A percentile compares a stretch with the other conserved stretches of the same genome.
phyloP scores from a whole-genome alignment of 2,797 vertebrate genomes.

The Sciurus carolinensis region DNA sequence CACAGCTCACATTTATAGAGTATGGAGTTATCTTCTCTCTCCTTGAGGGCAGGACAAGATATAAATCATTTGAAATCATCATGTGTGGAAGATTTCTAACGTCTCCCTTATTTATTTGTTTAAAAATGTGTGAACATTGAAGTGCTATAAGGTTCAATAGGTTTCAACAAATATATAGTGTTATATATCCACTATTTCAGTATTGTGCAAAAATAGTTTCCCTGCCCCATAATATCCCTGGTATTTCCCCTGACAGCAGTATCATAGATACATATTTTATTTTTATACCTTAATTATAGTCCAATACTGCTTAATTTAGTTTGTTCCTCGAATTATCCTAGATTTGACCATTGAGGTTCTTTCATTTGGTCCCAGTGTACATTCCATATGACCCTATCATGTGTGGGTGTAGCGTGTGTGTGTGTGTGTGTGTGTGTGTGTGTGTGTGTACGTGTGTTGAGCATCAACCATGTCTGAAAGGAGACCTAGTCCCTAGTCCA shows the following conservation, averaged over 20 bases:
- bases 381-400: not conserved
- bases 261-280: not conserved
- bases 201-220: not conserved
- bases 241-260: not conserved
- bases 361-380: not conserved
- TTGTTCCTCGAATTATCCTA: not conserved
- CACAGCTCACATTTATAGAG: not conserved
- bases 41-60: not conserved
- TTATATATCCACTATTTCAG: not conserved
- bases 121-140: not conserved
- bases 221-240: not conserved
- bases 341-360: not conserved
- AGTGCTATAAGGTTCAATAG: not conserved
- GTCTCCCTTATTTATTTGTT: not conserved
- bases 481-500: not conserved
- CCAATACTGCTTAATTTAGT: not conserved
- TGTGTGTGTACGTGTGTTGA: not conserved
- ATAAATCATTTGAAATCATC: not conserved
- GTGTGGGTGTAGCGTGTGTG: not conserved
- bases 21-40: not conserved
- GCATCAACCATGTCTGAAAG: not conserved
- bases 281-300: not conserved
- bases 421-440: not conserved
- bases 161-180: not conserved
- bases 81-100: not conserved